Conservation (phyloP, 2,888 invertebrate genomes). For the Cheilosia vulpina region DNA sequence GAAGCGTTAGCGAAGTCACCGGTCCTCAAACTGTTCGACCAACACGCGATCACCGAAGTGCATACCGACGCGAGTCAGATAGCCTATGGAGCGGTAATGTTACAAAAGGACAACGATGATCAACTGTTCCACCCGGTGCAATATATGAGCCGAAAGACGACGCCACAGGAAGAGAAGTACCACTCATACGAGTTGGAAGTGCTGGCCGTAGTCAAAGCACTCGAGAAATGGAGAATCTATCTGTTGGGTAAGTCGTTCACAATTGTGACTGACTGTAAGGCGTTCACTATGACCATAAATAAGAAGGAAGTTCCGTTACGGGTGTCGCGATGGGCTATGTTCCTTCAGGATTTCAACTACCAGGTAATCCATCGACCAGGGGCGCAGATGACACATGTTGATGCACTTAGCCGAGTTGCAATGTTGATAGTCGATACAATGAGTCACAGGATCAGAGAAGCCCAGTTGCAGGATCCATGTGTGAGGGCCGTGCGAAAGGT, state of each 20-base stretch:
- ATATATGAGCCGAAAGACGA: slow-evolving; percentile 71
- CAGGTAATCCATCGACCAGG: slow-evolving; percentile 51
- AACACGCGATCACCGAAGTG: slow-evolving; percentile 59
- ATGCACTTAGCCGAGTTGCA: no score
- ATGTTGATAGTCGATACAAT: slow-evolving; percentile 41
- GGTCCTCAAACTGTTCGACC: slow-evolving; percentile 66
- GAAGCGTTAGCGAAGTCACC: slow-evolving; percentile 35
- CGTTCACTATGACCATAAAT: slow-evolving; percentile 78
- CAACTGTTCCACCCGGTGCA: slow-evolving; percentile 49
- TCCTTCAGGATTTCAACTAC: slow-evolving; percentile 55
- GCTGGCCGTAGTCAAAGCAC: slow-evolving; percentile 15
- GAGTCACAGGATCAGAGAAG: slow-evolving; percentile 27
- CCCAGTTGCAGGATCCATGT: slow-evolving; percentile 19
- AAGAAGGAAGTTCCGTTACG: slow-evolving; percentile 76
- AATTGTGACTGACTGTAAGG: slow-evolving; percentile 34
- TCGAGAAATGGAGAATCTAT: slow-evolving; percentile 2
- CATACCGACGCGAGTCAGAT: no score
- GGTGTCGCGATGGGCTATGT: slow-evolving; percentile 51
- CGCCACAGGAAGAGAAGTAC: slow-evolving; percentile 50
- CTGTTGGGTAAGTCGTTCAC: neutral
- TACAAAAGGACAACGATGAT: slow-evolving; percentile 57
- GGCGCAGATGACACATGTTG: slow-evolving; percentile 64
- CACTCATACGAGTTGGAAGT: neutral
- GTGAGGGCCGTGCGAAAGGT: slow-evolving; percentile 44
- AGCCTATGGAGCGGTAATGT: no score